Percentiles rank a stretch among this genome's conserved stretches.
phyloP scores from a whole-genome alignment of 2,888 invertebrate species.

The Hydriomena furcata region DNA sequence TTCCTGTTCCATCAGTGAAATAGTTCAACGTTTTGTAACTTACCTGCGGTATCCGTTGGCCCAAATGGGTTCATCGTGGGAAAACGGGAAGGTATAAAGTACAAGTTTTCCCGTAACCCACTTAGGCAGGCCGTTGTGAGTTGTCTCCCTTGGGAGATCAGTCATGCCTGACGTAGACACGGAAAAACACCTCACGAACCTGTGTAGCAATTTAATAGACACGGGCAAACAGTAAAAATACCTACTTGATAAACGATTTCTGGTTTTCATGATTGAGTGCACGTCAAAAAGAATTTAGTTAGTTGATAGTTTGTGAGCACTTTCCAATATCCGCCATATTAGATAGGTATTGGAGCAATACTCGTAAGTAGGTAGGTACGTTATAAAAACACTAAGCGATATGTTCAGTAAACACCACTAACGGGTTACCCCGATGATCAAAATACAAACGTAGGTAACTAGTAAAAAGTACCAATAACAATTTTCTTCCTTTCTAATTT shows the following conservation, averaged over 20 bases:
- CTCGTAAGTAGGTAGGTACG: too few relatives aligned
- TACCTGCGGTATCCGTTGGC: conserved; percentile 20
- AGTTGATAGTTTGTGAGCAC: not conserved
- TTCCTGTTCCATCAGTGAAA: conserved; percentile 1
- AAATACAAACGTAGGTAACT: too few relatives aligned
- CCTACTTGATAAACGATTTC: conserved; percentile 4
- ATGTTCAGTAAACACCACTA: too few relatives aligned
- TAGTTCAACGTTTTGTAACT: conserved; percentile 13
- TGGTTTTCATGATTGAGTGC: conserved; percentile 5
- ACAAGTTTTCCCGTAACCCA: conserved; percentile 29
- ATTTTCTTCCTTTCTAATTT: too few relatives aligned
- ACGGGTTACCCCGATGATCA: too few relatives aligned
- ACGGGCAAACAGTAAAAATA: conserved; percentile 18
- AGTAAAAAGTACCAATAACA: too few relatives aligned
- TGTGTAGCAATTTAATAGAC: conserved; percentile 37
- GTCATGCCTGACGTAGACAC: conserved; percentile 23
- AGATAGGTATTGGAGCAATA: too few relatives aligned
- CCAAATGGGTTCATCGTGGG: conserved; percentile 19
- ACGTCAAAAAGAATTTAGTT: too few relatives aligned
- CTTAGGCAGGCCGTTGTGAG: conserved; percentile 20
- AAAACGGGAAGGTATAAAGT: conserved; percentile 10
- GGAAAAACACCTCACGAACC: conserved; percentile 31
- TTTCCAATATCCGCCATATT: conserved; percentile 8
- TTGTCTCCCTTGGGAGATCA: conserved; percentile 30
- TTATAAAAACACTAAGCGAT: too few relatives aligned